A percentile compares a stretch with the other conserved stretches of the same genome.
phyloP scores from a whole-genome alignment of 2,888 invertebrate genomes.

The Metalampra italica region DNA sequence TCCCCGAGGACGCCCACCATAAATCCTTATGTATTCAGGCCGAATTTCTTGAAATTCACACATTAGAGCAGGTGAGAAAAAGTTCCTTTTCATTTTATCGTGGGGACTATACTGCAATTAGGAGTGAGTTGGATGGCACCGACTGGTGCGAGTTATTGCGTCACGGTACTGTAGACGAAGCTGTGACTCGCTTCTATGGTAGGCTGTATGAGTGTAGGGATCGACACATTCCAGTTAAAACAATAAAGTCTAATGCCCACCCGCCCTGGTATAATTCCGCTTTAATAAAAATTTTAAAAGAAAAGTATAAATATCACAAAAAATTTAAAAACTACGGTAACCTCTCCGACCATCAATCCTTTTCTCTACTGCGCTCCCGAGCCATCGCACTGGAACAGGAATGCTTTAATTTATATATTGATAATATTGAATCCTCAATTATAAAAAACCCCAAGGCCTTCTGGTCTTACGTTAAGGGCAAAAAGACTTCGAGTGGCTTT shows the following conservation, averaged over 20 bases:
- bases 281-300: constrained; percentile 16
- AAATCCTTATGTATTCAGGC: constrained; percentile 5
- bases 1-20: constrained; percentile 10
- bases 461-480: constrained; percentile 9
- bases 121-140: background rate
- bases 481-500: background rate
- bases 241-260: background rate
- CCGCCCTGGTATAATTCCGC: constrained; percentile 18
- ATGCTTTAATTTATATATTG: constrained; percentile 2
- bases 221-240: constrained; percentile 8
- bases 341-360: too few species aligned
- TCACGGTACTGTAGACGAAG: background rate
- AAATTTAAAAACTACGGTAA: constrained; percentile 11
- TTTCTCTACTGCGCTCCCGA: constrained; percentile 1
- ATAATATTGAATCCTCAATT: constrained; percentile 1
- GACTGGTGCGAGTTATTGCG: constrained; percentile 4
- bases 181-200: constrained; percentile 7
- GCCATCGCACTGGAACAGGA: background rate
- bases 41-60: background rate
- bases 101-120: constrained; percentile 9
- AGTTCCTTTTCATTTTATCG: constrained; percentile 7
- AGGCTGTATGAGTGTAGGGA: constrained; percentile 4
- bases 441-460: constrained; percentile 4
- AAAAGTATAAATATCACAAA: constrained; percentile 11
- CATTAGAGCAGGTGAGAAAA: background rate